Base-by-base conservation (phyloP, 2,113 vertebrate genomes). In the Urocynchramus pylzowi region DNA sequence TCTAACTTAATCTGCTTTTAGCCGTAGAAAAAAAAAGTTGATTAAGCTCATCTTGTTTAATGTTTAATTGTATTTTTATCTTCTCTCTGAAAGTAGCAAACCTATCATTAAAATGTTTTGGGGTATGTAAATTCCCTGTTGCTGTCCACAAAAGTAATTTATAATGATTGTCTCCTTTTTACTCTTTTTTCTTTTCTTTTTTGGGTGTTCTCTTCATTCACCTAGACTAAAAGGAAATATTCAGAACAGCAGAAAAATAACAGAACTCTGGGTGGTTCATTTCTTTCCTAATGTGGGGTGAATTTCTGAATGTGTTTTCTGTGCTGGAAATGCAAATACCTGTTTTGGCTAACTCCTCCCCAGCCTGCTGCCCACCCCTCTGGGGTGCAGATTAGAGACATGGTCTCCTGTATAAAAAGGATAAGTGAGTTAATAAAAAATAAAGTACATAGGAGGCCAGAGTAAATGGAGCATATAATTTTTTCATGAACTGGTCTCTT, bases 401-500 rank as follows among this genome's bases (percentile, higher is more conserved):
- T 37, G 41, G 68, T 74, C 81, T 92, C 73, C 78, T 94, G 50
- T 61, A 82, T 91, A 87, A 61, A 88, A 93, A 95, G 87, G 75
- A 90, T 95, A 96, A 95, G 78, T 82, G 78, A 80, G 84, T 95
- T 95, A 95, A 96, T 97, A 96, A 97, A 96, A 92, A 90, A 78
- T 95, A 93, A 96, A 93, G 84, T 74, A 91, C 84, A 77, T 89
- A 85, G 91, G 93, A 96, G 91, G 94, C 75, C 47, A 74, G 88
- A 92, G 94, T 79, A 97, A 97, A 97, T 93, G 93, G 78, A 94
- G 88, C 95, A 82, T 96, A 76, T 96, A 92, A 82, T 97, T 97
- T 97, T 97, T 97, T 96, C 96, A 95, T 91, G 88, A 97, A 94
- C 65, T 41, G 68, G 68, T 90, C 90, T 90, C 86, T 96, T 96